Base-by-base conservation (phyloP, 2,797 vertebrate genomes). In the Neoniphon sammara region DNA sequence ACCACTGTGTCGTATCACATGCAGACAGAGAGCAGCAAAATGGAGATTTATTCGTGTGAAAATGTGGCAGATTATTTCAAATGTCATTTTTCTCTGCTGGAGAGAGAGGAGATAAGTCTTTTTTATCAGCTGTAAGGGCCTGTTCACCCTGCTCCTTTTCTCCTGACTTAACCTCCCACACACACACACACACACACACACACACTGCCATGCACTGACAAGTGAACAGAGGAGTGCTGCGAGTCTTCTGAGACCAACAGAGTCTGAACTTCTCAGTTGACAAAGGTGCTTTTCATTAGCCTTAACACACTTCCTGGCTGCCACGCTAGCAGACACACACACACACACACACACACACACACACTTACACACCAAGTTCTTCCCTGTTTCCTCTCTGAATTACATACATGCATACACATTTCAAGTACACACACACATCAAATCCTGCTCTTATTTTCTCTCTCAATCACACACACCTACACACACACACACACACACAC, bases 231-330 rank as follows among this genome's bases (percentile, higher is more conserved):
- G 58, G n/a, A 50, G 12, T 67, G 23, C 65, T 23, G n/a, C 17
- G 17, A 64, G 62, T 64, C 70, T 68, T 80, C 30, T 23, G 58
- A 46, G 73, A 66, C 57, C 25, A 39, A 58, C 47, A 66, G 20
- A 72, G 44, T 58, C 62, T 58, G 25, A 74, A 73, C 34, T 78
- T 77, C 56, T 82, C 72, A 56, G 59, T 23, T 82, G 72, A 89
- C 85, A 88, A 88, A 89, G 85, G 86, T 87, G 84, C 83, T 85
- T 87, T 89, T 87, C 78, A 86, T 85, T 70, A 73, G n/a, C 65
- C 39, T 49, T 50, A 63, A 77, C 69, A 82, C 85, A 81, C 54
- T 78, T 80, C 53, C 71, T 73, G 58, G 31, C 66, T 46, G 34
- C 49, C 25, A 47, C n/a, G 15, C 42, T 5, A 27, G 42, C 31